Evolutionary conservation across 2,888 invertebrate genomes (phyloP).

Genomic region (Tachina grossa): DNA sequence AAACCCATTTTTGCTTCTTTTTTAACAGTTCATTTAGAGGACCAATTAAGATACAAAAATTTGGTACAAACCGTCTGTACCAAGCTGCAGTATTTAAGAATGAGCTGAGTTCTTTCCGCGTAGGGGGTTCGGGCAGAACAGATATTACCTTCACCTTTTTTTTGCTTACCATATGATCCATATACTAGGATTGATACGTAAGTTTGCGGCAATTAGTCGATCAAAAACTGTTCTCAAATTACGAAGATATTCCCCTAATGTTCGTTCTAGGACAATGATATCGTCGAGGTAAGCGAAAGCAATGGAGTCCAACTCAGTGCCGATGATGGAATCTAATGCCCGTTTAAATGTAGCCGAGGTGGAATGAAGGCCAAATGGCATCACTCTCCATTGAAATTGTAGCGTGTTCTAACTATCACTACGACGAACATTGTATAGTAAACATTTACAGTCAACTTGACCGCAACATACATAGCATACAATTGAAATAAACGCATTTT

Average conservation of each 20-base stretch:
- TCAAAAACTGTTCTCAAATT: conserved; percentile 38
- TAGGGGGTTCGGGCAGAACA: neutral
- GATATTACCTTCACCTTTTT: conserved; percentile 18
- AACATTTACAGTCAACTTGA: no score
- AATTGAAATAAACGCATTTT: no score
- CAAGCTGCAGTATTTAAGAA: conserved; percentile 23
- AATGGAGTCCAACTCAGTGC: no score
- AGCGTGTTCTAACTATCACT: no score
- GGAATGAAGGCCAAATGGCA: conserved; percentile 11
- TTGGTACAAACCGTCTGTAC: conserved; percentile 20
- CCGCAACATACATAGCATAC: no score
- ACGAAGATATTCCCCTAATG: conserved; percentile 4
- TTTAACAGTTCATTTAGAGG: conserved; percentile 2
- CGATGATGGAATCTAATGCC: no score
- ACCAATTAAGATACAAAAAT: neutral
- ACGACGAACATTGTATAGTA: no score
- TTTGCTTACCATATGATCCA: conserved; percentile 56
- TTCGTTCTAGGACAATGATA: no score
- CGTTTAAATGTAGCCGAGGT: no score
- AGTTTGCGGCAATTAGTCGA: conserved; percentile 16
- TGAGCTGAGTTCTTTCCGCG: neutral
- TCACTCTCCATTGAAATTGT: conserved; percentile 7
- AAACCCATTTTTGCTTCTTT: conserved; percentile 11
- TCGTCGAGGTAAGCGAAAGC: no score
- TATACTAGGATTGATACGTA: conserved; percentile 12